Conservation (phyloP, 2,888 invertebrate genomes). For the Tethea ocularis region DNA sequence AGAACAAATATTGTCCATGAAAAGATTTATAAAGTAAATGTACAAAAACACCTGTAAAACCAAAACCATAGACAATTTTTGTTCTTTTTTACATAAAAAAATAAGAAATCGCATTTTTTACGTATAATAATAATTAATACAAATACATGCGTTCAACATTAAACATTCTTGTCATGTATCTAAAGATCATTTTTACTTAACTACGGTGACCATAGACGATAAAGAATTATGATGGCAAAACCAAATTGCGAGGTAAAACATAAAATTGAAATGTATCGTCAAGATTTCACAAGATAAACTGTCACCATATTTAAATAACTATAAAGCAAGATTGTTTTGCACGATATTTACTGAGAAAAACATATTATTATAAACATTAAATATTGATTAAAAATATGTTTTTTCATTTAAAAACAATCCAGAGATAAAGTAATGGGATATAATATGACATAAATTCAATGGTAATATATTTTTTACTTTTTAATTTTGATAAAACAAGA, state of each 20-base stretch:
- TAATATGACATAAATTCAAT: no score
- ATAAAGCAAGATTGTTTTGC: background rate
- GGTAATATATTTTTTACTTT: background rate
- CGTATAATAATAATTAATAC: conserved; percentile 62
- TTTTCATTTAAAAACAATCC: no score
- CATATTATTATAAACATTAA: no score
- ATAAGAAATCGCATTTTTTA: conserved; percentile 38
- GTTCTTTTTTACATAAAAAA: conserved; percentile 15
- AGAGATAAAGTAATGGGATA: no score
- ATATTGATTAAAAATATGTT: background rate
- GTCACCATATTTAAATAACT: conserved; percentile 1
- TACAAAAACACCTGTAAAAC: conserved; percentile 6
- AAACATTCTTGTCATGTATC: conserved; percentile 52
- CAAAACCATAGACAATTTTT: conserved; percentile 38
- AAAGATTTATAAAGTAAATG: background rate
- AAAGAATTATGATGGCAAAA: background rate
- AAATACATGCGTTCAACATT: conserved; percentile 52
- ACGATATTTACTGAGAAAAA: background rate
- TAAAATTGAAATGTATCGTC: background rate
- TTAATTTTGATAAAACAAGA: background rate
- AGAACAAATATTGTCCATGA: conserved; percentile 45
- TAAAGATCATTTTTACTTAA: conserved; percentile 13
- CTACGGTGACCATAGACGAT: conserved; percentile 12
- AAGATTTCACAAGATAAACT: background rate
- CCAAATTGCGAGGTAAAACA: conserved; percentile 2